Percentiles rank a stretch among this genome's conserved stretches.
Evolutionary conservation across 2,888 invertebrate species (phyloP).

Genomic region (Toxonevra muliebris): DNA sequence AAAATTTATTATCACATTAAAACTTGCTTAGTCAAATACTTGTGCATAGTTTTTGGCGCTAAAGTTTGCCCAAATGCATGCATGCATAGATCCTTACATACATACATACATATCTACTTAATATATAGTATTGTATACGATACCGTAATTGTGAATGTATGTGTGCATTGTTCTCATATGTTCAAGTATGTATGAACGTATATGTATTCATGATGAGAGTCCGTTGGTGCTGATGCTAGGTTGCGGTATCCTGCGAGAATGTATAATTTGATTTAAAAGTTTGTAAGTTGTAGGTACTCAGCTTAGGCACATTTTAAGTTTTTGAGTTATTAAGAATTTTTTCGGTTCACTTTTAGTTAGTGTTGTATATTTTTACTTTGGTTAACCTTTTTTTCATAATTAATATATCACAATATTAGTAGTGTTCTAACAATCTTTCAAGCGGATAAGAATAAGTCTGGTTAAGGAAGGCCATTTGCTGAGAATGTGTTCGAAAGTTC

Average conservation of each 20-base stretch:
- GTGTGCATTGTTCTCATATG: slow-evolving; percentile 7
- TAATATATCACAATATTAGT: too few species aligned
- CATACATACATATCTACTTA: neutral
- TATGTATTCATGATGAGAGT: too few species aligned
- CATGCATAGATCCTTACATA: neutral
- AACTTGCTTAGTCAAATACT: slow-evolving; percentile 39
- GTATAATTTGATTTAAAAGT: slow-evolving; percentile 9
- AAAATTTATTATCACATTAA: slow-evolving; percentile 58
- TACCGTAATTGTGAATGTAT: neutral
- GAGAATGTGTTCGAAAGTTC: too few species aligned
- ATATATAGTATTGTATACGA: neutral
- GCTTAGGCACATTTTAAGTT: neutral
- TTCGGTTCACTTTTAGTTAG: too few species aligned
- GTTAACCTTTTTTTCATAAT: too few species aligned
- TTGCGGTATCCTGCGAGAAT: neutral
- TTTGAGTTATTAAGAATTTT: too few species aligned
- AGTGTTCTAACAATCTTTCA: too few species aligned
- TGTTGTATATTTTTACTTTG: too few species aligned
- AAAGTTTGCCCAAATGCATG: slow-evolving; percentile 11
- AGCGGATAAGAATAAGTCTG: too few species aligned
- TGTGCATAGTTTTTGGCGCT: slow-evolving; percentile 37
- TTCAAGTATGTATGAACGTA: too few species aligned
- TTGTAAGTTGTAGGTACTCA: neutral
- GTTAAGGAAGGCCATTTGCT: too few species aligned
- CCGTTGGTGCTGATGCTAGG: neutral